Evolutionary conservation across 2,888 invertebrate genomes (phyloP).

Genomic region (Pollenia labialis): DNA sequence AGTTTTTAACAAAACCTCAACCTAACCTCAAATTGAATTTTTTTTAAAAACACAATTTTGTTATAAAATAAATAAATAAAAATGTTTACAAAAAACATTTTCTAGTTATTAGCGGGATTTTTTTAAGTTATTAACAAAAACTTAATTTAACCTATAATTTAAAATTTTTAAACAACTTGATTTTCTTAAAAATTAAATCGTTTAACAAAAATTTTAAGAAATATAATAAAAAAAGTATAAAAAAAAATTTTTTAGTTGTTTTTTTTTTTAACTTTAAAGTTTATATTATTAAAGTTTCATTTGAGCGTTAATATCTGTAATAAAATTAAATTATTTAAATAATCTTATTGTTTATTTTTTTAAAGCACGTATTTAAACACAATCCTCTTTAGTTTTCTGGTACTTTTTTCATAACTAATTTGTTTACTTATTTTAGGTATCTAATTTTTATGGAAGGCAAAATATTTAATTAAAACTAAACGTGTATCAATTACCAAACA

Average conservation of each 20-base stretch:
- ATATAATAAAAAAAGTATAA: background rate
- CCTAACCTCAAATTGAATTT: background rate
- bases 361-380: constrained; percentile 41
- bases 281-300: background rate
- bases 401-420: constrained; percentile 33
- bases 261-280: too few relatives aligned
- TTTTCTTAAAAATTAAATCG: background rate
- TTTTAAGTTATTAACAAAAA: background rate
- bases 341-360: background rate
- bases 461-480: constrained; percentile 23
- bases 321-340: constrained; percentile 26
- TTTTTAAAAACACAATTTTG: background rate
- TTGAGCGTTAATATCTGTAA: constrained; percentile 41
- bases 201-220: constrained; percentile 2
- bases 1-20: background rate
- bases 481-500: constrained; percentile 52
- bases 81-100: background rate
- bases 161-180: too few relatives aligned
- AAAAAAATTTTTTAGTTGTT: background rate
- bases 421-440: constrained; percentile 6
- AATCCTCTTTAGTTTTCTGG: constrained; percentile 14
- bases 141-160: background rate
- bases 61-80: background rate
- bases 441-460: constrained; percentile 37
- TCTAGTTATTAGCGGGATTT: background rate